Evolutionary conservation across 1,140 invertebrate species (phyloP).

Genomic region (Ectropis grisescens): DNA sequence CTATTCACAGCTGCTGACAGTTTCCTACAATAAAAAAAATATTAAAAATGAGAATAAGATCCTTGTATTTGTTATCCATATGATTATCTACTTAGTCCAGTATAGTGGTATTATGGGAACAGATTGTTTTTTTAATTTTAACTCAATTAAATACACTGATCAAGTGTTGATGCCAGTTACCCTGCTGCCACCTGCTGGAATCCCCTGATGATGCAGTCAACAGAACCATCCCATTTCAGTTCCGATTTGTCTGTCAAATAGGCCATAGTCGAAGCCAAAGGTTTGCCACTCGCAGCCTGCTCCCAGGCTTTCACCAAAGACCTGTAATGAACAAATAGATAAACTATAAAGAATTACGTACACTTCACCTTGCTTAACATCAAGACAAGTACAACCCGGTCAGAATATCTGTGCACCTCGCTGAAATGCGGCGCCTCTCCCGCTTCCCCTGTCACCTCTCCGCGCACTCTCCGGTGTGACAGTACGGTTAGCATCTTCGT

Average conservation of each 20-base stretch:
- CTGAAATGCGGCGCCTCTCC: no score
- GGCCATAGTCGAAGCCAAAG: conserved; percentile 73
- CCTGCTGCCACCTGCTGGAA: conserved; percentile 78
- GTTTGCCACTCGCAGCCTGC: conserved; percentile 67
- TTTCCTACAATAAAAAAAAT: conserved; percentile 70
- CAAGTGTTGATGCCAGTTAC: conserved; percentile 67
- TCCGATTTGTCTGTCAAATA: conserved; percentile 69
- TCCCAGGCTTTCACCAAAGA: conserved; percentile 78
- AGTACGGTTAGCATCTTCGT: no score
- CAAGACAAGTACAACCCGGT: no score
- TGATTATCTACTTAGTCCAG: no score
- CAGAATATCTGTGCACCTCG: no score
- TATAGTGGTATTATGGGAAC: no score
- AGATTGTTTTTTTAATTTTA: conserved; percentile 2
- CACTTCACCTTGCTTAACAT: no score
- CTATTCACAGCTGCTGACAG: conserved; percentile 75
- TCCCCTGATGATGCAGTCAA: conserved; percentile 75
- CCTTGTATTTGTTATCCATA: no score
- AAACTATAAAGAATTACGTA: no score
- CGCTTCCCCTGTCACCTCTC: no score
- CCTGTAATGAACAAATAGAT: conserved; percentile 23
- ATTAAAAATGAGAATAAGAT: no score
- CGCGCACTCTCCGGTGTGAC: no score
- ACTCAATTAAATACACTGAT: conserved; percentile 1
- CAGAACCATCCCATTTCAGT: conserved; percentile 72